Conservation (phyloP, 2,113 vertebrate genomes). For the Aplodontia rufa region DNA sequence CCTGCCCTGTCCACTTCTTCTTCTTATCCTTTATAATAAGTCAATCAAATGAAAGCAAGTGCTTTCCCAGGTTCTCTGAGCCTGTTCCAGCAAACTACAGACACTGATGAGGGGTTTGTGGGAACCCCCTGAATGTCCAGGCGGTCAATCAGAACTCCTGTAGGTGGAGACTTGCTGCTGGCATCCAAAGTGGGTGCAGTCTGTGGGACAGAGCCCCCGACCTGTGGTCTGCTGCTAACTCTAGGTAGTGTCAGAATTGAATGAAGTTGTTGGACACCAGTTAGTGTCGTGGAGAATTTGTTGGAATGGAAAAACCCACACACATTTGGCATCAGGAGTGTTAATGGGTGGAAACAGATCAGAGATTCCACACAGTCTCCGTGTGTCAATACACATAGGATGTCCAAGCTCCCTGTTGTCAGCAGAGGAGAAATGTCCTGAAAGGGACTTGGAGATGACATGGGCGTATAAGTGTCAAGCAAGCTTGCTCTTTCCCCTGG, state of each 20-base stretch:
- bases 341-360: neutral
- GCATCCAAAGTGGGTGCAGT: no score
- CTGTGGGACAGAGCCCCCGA: neutral
- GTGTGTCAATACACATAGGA: neutral
- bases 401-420: neutral
- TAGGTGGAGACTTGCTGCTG: rapidly evolving
- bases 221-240: neutral
- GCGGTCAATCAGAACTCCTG: neutral
- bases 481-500: neutral
- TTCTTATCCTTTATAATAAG: no score
- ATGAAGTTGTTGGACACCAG: neutral
- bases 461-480: neutral
- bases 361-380: neutral
- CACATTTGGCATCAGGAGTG: neutral
- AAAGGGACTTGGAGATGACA: neutral
- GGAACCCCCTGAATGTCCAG: neutral
- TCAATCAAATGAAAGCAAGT: neutral
- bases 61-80: neutral
- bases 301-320: neutral
- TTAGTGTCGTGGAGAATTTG: neutral
- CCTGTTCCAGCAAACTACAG: neutral
- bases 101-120: neutral
- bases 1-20: neutral
- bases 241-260: neutral
- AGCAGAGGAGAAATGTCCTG: no score